A percentile compares a stretch with the other conserved stretches of the same genome.
Evolutionary conservation across 2,888 invertebrate genomes (phyloP).

Genomic region (Eupithecia inturbata): DNA sequence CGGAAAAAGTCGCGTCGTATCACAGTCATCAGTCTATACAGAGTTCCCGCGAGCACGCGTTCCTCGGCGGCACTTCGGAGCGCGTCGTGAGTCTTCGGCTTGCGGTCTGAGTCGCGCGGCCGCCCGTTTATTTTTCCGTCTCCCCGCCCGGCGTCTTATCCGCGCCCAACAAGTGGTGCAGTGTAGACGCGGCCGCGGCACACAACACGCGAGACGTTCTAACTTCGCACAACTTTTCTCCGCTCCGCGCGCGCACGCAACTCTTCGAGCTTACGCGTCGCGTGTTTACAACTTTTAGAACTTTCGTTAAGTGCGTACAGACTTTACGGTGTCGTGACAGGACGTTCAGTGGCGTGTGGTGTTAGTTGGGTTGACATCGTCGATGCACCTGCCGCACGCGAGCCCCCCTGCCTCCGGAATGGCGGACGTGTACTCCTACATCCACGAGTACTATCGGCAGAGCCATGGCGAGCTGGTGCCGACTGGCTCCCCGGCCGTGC

Average conservation of each 20-base stretch:
- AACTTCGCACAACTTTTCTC: constrained; percentile 76
- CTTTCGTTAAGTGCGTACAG: constrained; percentile 70
- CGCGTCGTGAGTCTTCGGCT: constrained; percentile 81
- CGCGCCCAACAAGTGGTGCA: constrained; percentile 81
- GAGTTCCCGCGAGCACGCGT: constrained; percentile 80
- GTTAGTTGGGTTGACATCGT: constrained; percentile 72
- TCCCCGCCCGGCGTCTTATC: constrained; percentile 79
- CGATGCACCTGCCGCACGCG: constrained; percentile 88
- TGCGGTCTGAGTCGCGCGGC: constrained; percentile 73
- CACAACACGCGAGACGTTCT: constrained; percentile 76
- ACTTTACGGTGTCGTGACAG: constrained; percentile 67
- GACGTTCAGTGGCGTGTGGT: constrained; percentile 75
- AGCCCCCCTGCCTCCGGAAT: constrained; percentile 84
- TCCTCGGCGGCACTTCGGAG: constrained; percentile 75
- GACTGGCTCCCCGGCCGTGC: constrained; percentile 97
- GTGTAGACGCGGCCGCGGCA: constrained; percentile 66
- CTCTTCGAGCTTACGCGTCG: constrained; percentile 54
- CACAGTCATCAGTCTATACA: constrained; percentile 85
- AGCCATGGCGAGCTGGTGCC: constrained; percentile 96
- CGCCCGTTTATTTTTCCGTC: constrained; percentile 76
- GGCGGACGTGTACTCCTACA: constrained; percentile 89
- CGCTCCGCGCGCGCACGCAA: constrained; percentile 74
- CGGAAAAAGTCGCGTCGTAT: constrained; percentile 85
- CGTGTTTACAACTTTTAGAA: constrained; percentile 72
- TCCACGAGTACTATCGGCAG: constrained; percentile 92